phyloP scores from a whole-genome alignment of 2,113 vertebrate genomes.

The Peromyscus polionotus region DNA sequence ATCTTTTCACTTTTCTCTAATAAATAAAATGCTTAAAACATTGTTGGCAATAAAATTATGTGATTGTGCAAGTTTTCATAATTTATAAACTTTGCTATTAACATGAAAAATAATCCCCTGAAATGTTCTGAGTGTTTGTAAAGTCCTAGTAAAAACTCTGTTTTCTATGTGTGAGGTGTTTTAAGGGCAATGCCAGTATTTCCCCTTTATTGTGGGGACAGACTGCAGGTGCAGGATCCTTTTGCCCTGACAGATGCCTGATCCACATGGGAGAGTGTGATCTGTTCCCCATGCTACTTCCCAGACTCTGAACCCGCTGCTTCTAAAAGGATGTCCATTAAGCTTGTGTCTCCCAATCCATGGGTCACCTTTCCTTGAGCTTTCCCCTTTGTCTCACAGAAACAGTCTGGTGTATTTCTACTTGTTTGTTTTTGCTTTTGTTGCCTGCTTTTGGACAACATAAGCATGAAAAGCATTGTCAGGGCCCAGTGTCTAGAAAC shows the following conservation, averaged over 20 bases:
- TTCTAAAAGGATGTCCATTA: neutral
- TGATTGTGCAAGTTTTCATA: neutral
- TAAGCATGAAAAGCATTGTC: neutral
- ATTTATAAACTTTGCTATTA: neutral
- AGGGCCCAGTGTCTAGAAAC: neutral
- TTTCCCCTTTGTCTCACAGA: neutral
- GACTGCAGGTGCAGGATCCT: neutral
- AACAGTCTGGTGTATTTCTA: neutral
- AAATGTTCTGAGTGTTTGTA: neutral
- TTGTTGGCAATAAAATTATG: neutral
- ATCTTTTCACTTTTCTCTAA: neutral
- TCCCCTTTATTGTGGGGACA: neutral
- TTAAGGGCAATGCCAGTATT: neutral
- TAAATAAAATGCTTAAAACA: constrained; percentile 53
- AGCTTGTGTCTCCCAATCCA: neutral
- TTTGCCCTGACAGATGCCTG: neutral
- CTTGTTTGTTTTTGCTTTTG: neutral
- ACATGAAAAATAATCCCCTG: neutral
- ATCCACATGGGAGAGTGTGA: neutral
- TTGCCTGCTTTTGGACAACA: neutral
- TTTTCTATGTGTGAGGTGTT: neutral
- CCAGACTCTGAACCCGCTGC: neutral
- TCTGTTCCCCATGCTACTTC: neutral
- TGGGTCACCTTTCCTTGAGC: neutral
- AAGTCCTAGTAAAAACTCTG: neutral